Evolutionary conservation across 1,140 invertebrate genomes (phyloP).

Genomic region (Octopus bimaculoides): DNA sequence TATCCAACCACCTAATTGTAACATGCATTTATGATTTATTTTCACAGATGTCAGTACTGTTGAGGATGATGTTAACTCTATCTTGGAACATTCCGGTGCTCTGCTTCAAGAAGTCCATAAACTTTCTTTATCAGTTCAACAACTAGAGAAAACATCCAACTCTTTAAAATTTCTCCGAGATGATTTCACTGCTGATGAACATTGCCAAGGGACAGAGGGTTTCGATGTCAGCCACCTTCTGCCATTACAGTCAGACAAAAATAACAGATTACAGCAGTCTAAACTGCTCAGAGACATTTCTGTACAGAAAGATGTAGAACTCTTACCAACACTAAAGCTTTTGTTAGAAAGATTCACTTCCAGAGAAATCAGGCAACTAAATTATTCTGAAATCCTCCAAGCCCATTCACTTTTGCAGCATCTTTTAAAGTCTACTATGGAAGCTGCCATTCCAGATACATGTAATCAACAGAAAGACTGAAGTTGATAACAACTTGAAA

Average conservation of each 20-base stretch:
- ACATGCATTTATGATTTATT: too few relatives aligned
- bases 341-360: not conserved
- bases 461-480: too few relatives aligned
- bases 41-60: not conserved
- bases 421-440: not conserved
- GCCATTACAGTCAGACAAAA: not conserved
- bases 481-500: too few relatives aligned
- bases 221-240: not conserved
- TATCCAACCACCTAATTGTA: too few relatives aligned
- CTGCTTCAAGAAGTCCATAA: not conserved
- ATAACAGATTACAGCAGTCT: too few relatives aligned
- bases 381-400: not conserved
- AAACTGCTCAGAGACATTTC: not conserved
- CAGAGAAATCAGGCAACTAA: not conserved
- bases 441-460: not conserved
- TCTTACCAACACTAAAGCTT: not conserved
- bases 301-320: not conserved
- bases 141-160: not conserved
- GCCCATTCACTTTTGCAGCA: not conserved
- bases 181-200: not conserved
- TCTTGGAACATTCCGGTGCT: conserved; percentile 1
- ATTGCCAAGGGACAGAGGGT: not conserved
- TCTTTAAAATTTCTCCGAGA: not conserved
- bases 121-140: not conserved
- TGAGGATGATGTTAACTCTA: not conserved